A percentile compares a stretch with the other conserved stretches of the same genome.
These are phyloP conservation scores for Cerastoderma edule DNA, from an alignment of 2,888 invertebrate species.

Conservation along the genomic window DNA sequence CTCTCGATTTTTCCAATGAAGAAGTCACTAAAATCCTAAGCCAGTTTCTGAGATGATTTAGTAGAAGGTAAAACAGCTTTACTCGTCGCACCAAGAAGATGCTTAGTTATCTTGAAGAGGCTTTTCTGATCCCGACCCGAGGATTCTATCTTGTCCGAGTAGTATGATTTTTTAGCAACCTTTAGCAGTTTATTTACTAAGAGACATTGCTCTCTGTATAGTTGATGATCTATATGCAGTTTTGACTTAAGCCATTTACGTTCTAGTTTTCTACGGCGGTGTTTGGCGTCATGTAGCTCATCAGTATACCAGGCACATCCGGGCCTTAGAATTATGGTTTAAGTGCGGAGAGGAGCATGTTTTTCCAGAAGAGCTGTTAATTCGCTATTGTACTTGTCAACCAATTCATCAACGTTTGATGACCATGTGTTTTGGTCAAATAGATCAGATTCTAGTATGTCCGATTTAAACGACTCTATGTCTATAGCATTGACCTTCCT, in stretches of 20 bases:
- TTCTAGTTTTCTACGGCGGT: conserved; percentile 46
- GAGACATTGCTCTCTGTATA: conserved; percentile 44
- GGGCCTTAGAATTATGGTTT: conserved; percentile 42
- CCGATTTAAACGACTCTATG: conserved; percentile 22
- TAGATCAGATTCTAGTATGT: conserved; percentile 9
- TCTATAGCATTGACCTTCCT: conserved; percentile 35
- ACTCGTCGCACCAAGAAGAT: conserved; percentile 46
- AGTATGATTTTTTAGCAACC: conserved; percentile 30
- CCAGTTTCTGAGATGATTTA: conserved; percentile 24
- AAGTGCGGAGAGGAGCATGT: conserved; percentile 32
- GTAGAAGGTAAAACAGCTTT: conserved; percentile 11
- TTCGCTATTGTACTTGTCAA: conserved; percentile 14
- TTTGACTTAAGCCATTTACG: conserved; percentile 41
- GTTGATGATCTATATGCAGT: conserved; percentile 44
- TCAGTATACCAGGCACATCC: conserved; percentile 45
- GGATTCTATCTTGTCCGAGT: conserved; percentile 39
- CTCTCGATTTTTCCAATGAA: conserved; percentile 29
- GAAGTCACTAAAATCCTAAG: conserved; percentile 33
- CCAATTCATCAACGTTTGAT: conserved; percentile 24
- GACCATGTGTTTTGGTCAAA: background rate
- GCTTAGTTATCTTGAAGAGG: conserved; percentile 34
- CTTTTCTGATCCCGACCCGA: conserved; percentile 36
- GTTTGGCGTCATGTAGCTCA: conserved; percentile 46
- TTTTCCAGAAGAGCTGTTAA: conserved; percentile 30
- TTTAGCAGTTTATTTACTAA: conserved; percentile 34